Base-by-base conservation (phyloP, 2,113 vertebrate genomes). In the Parotia lawesii region DNA sequence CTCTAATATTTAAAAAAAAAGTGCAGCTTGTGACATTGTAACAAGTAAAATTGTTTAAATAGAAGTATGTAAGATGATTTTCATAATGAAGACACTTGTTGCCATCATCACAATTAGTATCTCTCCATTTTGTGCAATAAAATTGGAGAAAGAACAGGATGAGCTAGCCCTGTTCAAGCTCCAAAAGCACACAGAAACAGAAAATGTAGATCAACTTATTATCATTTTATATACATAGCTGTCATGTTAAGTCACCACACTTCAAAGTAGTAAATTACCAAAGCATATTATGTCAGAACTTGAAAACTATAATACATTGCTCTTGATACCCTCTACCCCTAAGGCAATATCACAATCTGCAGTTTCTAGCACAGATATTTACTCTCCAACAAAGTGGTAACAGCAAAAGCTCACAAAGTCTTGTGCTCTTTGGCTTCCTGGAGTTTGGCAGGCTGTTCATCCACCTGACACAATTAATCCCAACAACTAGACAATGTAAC, bases 401-500 rank as follows among this genome's bases (percentile, higher is more conserved):
- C 11, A 92, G 19, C 2, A 4, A 94, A 80, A 87, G 33, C 62
- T 94, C 51, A 60, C 33, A 74, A 85, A 51, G 28, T n/a, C 40
- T 93, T 12, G 0, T 81, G 44, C n/a, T 84, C 37, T 74, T 93
- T 77, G 82, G 54, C 64, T 85, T 62, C 47, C 47, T 53, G 23
- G 51, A 66, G 40, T 80, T 66, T 95, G 87, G 64, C 89, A 91
- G 79, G 64, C 56, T 93, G 51, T 62, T 95, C 69, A 60, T 88
- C 78, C 95, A 97, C 95, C 87, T 95, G 82, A 94, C 75, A 90
- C 27, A 86, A 93, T 56, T 91, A 85, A 87, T 91, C 75, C n/a
- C 20, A 56, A 79, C n/a, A 91, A 65, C 51, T 71, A 93, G 75
- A 83, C 44, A 64, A 74, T 27, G 21, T 48, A 93, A 80, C 27